Evolutionary conservation across 2,113 vertebrate genomes (phyloP), one percentile per base, ranked within the genome.

Genomic region (Leiothrix lutea): DNA sequence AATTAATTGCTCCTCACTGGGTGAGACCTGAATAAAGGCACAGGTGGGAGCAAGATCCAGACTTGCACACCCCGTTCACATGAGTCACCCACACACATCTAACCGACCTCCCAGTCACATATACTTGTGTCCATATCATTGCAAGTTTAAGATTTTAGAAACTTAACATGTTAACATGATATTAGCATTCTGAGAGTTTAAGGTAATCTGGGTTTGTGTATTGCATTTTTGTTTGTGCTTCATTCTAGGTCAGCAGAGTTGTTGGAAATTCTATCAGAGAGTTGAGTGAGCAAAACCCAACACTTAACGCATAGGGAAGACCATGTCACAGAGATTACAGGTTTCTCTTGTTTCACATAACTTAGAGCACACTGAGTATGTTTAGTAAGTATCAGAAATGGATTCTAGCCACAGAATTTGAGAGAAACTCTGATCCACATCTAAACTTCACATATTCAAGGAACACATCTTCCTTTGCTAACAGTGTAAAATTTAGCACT

Each of bases 1-100:
- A 95, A 94, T 86, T 93, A 95, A 94, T 93, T 95, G 73, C 91
- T 96, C 87, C 92, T 93, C 45, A 42, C 53, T 53, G 77, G 83
- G 33, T 31, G 50, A 90, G 80, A 87, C 56, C 61, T 86, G 75
- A 83, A 84, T 86, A 92, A 90, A 94, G n/a, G 67, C 36, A 94
- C n/a, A 33, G 72, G 62, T 80, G 71, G 53, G 65, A 91, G 83
- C 36, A 93, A 60, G 67, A 94, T 83, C 64, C 67, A 90, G 60
- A 91, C 66, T 13, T 85, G 83, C 57, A 95, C 71, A 73, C 42
- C 25, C 60, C 67, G 57, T 91, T 47, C n/a, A 47, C 12, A 42
- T 45, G n/a, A 81, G 47, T 75, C 82, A 70, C 79, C 50, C 71
- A 78, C 25, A 79, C 22, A 58, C 2, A 4, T 82, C n/a, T 51